Percentiles rank a stretch among this genome's conserved stretches.
These are phyloP conservation scores for Syngnathus floridae DNA, from an alignment of 2,113 vertebrate genomes.

Conservation along the genomic window DNA sequence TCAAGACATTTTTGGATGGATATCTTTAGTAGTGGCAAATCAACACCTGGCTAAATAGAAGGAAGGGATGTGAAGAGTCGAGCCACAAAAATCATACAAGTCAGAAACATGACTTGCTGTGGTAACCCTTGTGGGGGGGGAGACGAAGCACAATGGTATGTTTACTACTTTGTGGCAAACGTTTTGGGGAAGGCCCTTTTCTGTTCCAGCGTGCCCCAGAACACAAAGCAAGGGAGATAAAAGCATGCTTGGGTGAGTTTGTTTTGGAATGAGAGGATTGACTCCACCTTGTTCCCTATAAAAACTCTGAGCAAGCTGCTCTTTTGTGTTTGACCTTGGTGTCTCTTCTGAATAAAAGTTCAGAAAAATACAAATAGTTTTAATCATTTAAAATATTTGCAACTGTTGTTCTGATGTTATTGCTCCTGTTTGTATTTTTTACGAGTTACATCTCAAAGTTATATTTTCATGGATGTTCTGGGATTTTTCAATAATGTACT, in stretches of 20 bases:
- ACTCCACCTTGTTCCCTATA: background rate
- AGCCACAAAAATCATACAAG: background rate
- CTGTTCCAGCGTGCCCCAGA: background rate
- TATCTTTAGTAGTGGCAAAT: background rate
- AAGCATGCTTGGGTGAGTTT: background rate
- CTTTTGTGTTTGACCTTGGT: background rate
- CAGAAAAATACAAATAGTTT: background rate
- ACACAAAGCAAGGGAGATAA: background rate
- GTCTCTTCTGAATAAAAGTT: background rate
- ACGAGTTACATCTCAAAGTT: background rate
- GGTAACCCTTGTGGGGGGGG: background rate
- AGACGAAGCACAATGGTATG: background rate
- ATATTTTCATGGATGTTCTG: background rate
- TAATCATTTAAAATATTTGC: too few relatives aligned
- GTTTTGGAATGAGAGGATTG: background rate
- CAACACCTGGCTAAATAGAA: background rate
- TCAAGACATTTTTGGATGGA: background rate
- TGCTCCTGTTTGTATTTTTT: background rate
- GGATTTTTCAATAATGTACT: background rate
- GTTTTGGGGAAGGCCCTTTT: constrained; percentile 2
- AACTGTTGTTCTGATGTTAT: background rate
- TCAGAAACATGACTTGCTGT: background rate
- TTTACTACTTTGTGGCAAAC: background rate
- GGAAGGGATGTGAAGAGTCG: background rate
- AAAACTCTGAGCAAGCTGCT: background rate